A percentile compares a stretch with the other conserved stretches of the same genome.
Conservation (phyloP, 1,140 invertebrate genomes). For the Xylocopa sonorina region DNA sequence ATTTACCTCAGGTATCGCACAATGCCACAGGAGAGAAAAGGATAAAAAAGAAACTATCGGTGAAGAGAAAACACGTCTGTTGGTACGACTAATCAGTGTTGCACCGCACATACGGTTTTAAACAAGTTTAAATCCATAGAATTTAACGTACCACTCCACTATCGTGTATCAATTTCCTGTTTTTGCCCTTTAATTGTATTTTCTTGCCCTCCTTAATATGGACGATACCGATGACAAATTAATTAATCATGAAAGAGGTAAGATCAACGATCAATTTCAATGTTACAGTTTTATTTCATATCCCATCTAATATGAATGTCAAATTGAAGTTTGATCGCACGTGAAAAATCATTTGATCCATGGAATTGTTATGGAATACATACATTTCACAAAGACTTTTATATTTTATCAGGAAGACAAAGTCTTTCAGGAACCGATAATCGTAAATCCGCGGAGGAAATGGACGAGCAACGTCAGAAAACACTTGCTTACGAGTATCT, state of each 20-base stretch:
- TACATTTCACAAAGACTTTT: neutral
- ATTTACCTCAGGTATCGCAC: too few relatives aligned
- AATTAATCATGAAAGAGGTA: conserved; percentile 32
- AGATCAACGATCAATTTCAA: neutral
- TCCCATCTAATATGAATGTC: neutral
- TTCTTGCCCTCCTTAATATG: neutral
- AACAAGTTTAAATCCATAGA: conserved; percentile 53
- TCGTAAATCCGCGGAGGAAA: conserved; percentile 86
- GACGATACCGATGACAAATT: neutral
- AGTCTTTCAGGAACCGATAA: conserved; percentile 72
- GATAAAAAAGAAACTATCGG: too few relatives aligned
- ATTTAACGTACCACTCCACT: conserved; percentile 51
- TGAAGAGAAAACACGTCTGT: too few relatives aligned
- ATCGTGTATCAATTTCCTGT: conserved; percentile 26
- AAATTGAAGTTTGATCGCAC: neutral
- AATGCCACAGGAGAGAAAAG: too few relatives aligned
- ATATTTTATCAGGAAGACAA: neutral
- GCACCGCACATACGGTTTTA: neutral
- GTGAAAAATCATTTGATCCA: neutral
- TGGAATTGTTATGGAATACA: neutral
- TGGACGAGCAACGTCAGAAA: conserved; percentile 89
- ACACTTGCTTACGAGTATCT: conserved; percentile 92
- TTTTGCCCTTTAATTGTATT: conserved; percentile 31
- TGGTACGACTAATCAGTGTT: conserved; percentile 19
- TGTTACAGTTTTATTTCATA: neutral